Evolutionary conservation across 2,113 vertebrate species (phyloP).

Genomic region (Lepus europaeus): DNA sequence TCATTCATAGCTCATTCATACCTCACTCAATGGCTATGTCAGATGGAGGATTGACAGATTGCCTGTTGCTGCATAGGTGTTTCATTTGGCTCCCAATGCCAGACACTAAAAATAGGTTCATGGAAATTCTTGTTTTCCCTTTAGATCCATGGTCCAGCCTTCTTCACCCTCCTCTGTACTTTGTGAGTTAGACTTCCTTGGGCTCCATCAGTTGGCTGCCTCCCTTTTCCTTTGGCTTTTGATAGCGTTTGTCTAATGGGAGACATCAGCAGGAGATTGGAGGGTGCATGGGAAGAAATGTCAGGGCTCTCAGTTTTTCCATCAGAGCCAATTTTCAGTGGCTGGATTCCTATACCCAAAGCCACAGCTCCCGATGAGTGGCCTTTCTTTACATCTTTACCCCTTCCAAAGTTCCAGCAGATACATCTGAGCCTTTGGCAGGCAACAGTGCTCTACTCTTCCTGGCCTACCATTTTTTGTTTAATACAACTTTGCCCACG

Average conservation of each 20-base stretch:
- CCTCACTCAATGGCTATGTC: not conserved
- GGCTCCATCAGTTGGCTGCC: not conserved
- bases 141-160: not conserved
- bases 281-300: not conserved
- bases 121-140: not conserved
- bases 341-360: not conserved
- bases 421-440: not conserved
- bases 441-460: not conserved
- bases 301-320: not conserved
- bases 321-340: not conserved
- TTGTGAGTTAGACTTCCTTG: not conserved
- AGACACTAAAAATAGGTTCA: not conserved
- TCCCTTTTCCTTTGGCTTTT: slow-evolving; percentile 15
- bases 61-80: not conserved
- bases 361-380: not conserved
- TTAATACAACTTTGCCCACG: not conserved
- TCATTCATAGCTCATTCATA: not conserved
- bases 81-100: not conserved
- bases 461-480: not conserved
- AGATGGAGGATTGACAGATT: not conserved
- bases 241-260: not conserved
- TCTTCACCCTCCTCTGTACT: not conserved
- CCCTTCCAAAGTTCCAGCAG: not conserved
- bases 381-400: not conserved
- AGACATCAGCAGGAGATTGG: not conserved